Evolutionary conservation across 2,113 vertebrate species (phyloP), one percentile per base, ranked within the genome.

Genomic region (Setophaga kirtlandii): DNA sequence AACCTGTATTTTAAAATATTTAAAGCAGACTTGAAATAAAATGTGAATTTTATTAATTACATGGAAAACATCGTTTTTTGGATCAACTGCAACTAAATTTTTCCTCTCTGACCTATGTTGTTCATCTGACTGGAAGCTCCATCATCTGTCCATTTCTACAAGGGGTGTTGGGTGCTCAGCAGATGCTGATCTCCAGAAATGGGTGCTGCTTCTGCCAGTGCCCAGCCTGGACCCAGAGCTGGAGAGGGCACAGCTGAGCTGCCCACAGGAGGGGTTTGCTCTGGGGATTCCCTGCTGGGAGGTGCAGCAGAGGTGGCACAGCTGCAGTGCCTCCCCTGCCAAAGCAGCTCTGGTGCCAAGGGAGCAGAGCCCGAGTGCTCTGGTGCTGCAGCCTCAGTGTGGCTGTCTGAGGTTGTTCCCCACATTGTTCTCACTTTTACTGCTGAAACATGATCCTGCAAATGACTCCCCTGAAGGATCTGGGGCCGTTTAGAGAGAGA

Each of bases 401-500:
- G 56, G 52, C 9, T 39, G 18, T 28, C 68, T 55, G 33, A 67
- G 49, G 47, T 13, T 8, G 27, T 7, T 74, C 69, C 53, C 37
- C 20, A 39, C n/a, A 24, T 6, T 7, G 41, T 75, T 92, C 53
- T 37, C 11, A 0, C 46, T 86, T 60, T 52, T 56, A 12, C 10
- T 64, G 53, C 39, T 79, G 67, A 75, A 78, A 83, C 12, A 5
- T 1, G 49, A 28, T 12, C 10, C 49, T 60, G 27, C 14, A 44
- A 27, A 74, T 31, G 11, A 30, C 69, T 37, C 0, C 1, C 2
- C 67, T 69, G 62, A 2, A 5, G 41, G 1, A 0, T 31, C 56
- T 60, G 55, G 50, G 56, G 77, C 24, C 1, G 1, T 47, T 62
- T 18, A 62, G 12, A 35, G 35, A 41, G n/a, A 0, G 0, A 0